Percentiles rank a stretch among this genome's conserved stretches.
phyloP scores from a whole-genome alignment of 2,113 vertebrate species.

The Eulemur rufifrons region DNA sequence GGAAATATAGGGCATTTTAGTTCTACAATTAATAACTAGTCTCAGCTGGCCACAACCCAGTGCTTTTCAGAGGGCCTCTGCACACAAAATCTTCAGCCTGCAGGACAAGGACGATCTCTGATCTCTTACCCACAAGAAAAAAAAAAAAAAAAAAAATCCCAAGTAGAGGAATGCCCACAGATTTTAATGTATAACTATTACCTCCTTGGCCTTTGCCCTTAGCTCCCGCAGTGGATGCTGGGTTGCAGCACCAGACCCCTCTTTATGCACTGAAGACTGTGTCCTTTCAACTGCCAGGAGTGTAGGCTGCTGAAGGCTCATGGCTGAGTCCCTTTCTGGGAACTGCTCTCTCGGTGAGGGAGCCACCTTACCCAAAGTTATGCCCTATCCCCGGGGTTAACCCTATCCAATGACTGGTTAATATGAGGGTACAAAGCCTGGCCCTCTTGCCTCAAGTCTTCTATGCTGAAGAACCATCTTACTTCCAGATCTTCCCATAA shows the following conservation, averaged over 20 bases:
- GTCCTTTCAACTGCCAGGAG: not conserved
- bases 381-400: not conserved
- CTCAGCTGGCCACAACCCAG: conserved; percentile 2
- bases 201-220: not conserved
- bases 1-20: not conserved
- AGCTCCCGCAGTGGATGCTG: not conserved
- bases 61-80: conserved; percentile 25
- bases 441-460: not conserved
- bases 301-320: not conserved
- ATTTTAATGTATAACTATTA: not conserved
- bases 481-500: not conserved
- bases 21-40: conserved; percentile 22
- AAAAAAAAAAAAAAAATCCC: not conserved
- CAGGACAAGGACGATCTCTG: not conserved
- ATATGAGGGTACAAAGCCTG: not conserved
- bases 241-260: not conserved
- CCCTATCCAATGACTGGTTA: not conserved
- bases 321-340: not conserved
- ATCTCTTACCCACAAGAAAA: not conserved
- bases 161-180: not conserved
- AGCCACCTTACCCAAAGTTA: not conserved
- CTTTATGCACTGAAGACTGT: not conserved
- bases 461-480: not conserved
- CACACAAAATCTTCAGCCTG: not conserved
- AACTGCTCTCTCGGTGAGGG: not conserved